Conservation (phyloP, 2,113 vertebrate genomes). For the Aviceda subcristata region DNA sequence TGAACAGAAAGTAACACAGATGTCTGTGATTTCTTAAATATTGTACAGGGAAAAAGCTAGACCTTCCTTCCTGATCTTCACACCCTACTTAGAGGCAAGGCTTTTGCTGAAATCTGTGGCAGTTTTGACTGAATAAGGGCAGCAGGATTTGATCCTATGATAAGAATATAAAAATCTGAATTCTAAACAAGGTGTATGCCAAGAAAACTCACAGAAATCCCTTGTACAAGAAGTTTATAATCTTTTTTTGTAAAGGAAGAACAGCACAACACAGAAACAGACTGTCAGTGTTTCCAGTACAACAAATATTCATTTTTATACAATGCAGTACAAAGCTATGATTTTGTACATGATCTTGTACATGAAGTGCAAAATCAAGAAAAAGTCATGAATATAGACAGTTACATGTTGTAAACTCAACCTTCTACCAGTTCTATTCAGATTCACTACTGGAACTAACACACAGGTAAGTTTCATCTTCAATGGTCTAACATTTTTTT, state of each 20-base stretch:
- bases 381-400: not conserved
- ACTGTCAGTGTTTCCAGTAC: not conserved
- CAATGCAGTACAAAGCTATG: not conserved
- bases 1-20: not conserved
- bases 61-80: not conserved
- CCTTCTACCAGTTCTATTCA: not conserved
- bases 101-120: not conserved
- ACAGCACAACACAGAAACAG: not conserved
- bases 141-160: not conserved
- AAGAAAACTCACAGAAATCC: not conserved
- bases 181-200: not conserved
- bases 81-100: not conserved
- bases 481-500: not conserved
- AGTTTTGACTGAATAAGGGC: constrained; percentile 29
- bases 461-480: not conserved
- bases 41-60: not conserved
- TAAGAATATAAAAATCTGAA: not conserved
- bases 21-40: not conserved
- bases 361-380: not conserved
- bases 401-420: not conserved
- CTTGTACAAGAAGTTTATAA: not conserved
- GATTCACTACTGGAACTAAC: not conserved
- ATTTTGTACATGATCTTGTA: not conserved
- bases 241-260: not conserved
- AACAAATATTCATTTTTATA: not conserved